These are phyloP conservation scores for Chaenogobius annularis DNA, from an alignment of 2,113 vertebrate genomes.

Conservation along the genomic window DNA sequence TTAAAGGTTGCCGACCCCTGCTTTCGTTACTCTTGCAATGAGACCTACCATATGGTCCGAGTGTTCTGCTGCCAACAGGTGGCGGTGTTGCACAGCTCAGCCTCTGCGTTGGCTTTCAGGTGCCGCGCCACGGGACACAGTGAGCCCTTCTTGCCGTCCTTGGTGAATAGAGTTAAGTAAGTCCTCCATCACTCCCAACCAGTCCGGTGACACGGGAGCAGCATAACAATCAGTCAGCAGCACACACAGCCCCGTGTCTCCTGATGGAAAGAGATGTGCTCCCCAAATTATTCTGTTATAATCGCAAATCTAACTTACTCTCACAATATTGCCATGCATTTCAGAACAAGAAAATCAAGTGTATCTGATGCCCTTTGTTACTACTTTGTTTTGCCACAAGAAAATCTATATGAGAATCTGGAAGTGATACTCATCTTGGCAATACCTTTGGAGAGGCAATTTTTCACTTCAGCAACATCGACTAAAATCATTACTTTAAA, in stretches of 20 bases:
- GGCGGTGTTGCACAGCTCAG: conserved; percentile 40
- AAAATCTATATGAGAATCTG: neutral
- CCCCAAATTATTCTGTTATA: neutral
- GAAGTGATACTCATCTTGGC: neutral
- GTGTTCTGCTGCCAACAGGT: conserved; percentile 40
- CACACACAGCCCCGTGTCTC: conserved; percentile 23
- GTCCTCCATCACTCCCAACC: conserved; percentile 56
- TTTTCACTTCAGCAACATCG: conserved; percentile 16
- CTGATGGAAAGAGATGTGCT: neutral
- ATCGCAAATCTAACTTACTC: neutral
- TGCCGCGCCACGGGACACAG: conserved; percentile 19
- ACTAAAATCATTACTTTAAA: conserved; percentile 10
- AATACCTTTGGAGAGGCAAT: neutral
- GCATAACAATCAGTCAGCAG: conserved; percentile 51
- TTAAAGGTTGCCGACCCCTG: too few species aligned
- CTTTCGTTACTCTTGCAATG: neutral
- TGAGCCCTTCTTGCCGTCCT: conserved; percentile 29
- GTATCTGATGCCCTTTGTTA: neutral
- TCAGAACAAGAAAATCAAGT: neutral
- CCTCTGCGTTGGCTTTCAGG: conserved; percentile 30
- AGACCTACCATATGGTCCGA: too few species aligned
- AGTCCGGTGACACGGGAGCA: conserved; percentile 26
- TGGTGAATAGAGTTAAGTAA: conserved; percentile 52
- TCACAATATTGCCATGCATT: neutral
- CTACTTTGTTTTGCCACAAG: conserved; percentile 4